Evolutionary conservation across 2,113 vertebrate genomes (phyloP), one percentile per base, ranked within the genome.

Genomic region (Haemorhous mexicanus): DNA sequence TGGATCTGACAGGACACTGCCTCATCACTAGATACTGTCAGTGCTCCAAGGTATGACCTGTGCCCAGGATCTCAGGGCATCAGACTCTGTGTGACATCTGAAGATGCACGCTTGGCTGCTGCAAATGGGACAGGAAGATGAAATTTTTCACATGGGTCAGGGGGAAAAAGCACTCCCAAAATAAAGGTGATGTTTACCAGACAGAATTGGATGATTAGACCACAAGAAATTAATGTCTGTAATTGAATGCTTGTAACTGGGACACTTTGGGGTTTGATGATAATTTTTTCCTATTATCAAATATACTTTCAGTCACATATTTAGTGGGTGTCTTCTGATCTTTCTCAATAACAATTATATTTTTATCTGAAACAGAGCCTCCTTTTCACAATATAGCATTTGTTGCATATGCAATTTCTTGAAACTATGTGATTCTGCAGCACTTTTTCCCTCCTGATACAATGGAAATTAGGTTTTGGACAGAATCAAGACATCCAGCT

Each of bases 51-150:
- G 56, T 41, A 15, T 72, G 77, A 91, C 78, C 66, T 59, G 44
- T 23, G 61, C 46, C 86, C 59, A n/a, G 61, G 35, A 70, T 53
- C 46, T n/a, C 46, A 22, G 52, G 75, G 50, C 64, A 47, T 16
- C 80, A 85, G 52, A 12, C 53, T 39, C 55, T 12, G 5, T 21
- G 55, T 11, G 16, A 21, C 53, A 64, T 13, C 47, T 59, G 47
- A n/a, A 93, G 19, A 35, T n/a, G 35, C 10, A n/a, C 0, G 0
- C 11, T 33, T 56, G 37, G n/a, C 79, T 82, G 11, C 46, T 32
- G 35, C 32, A 79, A 82, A 82, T 16, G 23, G 52, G 32, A 39
- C 43, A 56, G 16, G 63, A 86, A 91, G 37, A 93, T 33, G 20
- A 61, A 73, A 66, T 16, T 15, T 17, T 61, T 78, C 52, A 43